A percentile compares a stretch with the other conserved stretches of the same genome.
phyloP scores from a whole-genome alignment of 2,113 vertebrate genomes.

The Microtus oregoni region DNA sequence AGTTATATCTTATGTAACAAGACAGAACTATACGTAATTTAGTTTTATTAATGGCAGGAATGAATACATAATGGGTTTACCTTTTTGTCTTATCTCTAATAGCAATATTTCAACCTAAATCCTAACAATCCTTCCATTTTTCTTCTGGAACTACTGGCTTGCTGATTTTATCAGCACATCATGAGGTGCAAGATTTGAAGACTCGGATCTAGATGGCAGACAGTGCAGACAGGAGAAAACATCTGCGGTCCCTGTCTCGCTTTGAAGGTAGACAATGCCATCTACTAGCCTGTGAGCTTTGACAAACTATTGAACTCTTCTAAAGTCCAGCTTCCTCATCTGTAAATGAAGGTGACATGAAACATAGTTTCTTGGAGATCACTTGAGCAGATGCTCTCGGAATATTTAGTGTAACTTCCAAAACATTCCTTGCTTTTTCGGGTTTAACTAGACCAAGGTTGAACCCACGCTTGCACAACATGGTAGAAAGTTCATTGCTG shows the following conservation, averaged over 20 bases:
- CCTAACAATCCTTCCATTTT: background rate
- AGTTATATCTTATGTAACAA: background rate
- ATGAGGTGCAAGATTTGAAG: background rate
- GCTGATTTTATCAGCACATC: background rate
- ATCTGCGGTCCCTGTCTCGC: background rate
- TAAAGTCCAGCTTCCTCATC: background rate
- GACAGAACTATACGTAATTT: background rate
- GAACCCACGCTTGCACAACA: background rate
- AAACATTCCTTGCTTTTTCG: constrained; percentile 3
- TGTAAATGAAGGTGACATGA: background rate
- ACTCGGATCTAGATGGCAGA: background rate
- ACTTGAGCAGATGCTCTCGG: background rate
- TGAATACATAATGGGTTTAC: background rate
- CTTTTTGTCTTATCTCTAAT: background rate
- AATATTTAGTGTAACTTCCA: background rate
- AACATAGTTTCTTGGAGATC: background rate
- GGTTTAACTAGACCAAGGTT: constrained; percentile 8
- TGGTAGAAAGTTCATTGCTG: background rate
- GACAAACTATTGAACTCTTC: background rate
- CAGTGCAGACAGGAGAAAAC: background rate
- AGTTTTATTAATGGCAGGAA: background rate
- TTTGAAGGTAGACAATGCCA: background rate
- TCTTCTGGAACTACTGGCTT: background rate
- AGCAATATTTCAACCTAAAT: background rate
- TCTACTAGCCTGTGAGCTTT: background rate